Evolutionary conservation across 2,797 vertebrate genomes (phyloP), one percentile per base, ranked within the genome.

Genomic region (Rhinichthys osculus): DNA sequence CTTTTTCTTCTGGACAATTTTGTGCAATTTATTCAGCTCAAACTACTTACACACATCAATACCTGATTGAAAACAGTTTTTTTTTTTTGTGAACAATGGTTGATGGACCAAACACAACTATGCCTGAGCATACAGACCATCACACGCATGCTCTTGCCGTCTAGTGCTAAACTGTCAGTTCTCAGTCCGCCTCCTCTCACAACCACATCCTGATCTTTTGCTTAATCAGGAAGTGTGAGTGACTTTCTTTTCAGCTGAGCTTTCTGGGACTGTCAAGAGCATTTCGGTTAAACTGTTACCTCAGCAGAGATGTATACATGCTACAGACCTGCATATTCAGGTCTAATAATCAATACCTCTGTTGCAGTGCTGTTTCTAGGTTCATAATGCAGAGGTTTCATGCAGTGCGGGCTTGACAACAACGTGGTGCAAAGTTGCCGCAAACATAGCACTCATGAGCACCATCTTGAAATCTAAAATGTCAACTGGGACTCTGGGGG

Each of bases 151-250:
- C 9, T 27, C 3, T 21, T n/a, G 23, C 33, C 40, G 27, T 42
- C 33, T 42, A 19, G 44, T 14, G 57, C 23, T 21, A 50, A 59
- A 50, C 80, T 70, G 59, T 62, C 42, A 71, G 27, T 71, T 76
- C 23, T 44, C 35, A 35, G 16, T 70, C 40, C 62, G 17, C 73
- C 73, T 30, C 59, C 19, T 57, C 21, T 23, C 52, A 70, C 72
- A 82, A 82, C 80, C 50, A 59, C 80, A 71, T 77, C 35, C 80
- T 81, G 69, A 69, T 30, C 2, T 76, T 82, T 83, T 86, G 80
- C 80, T 76, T 69, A 86, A 76, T 83, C 80, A 83, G 79, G 85
- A 86, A 69, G 85, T 86, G 52, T 71, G 66, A 71, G 52, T 59
- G 71, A 76, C 38, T 67, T 44, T 82, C n/a, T 69, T 10, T 27